phyloP scores from a whole-genome alignment of 2,113 vertebrate genomes.

The Xenopus tropicalis region DNA sequence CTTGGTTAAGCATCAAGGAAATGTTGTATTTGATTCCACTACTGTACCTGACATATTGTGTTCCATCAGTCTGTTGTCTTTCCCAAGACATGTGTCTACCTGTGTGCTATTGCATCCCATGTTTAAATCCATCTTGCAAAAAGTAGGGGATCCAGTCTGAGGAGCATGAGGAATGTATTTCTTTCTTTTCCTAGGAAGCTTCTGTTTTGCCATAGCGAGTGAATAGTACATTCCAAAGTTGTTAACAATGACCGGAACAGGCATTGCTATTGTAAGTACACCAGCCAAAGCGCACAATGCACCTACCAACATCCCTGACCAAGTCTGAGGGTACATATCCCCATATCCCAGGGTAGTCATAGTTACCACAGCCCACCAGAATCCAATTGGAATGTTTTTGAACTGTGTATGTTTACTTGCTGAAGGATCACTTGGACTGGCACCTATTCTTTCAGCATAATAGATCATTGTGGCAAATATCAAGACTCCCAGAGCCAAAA shows the following conservation, averaged over 20 bases:
- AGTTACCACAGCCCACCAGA: conserved; percentile 98
- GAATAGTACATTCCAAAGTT: conserved; percentile 99
- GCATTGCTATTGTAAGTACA: conserved; percentile 97
- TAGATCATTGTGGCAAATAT: conserved; percentile 99
- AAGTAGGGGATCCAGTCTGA: conserved; percentile 83
- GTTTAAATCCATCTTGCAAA: conserved; percentile 89
- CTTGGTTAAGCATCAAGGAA: neutral
- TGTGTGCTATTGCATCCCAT: conserved; percentile 90
- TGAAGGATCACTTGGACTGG: conserved; percentile 86
- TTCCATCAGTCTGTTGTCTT: conserved; percentile 80
- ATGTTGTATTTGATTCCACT: conserved; percentile 12
- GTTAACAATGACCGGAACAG: conserved; percentile 97
- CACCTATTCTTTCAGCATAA: conserved; percentile 92
- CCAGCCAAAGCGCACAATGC: conserved; percentile 90
- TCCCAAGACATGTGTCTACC: conserved; percentile 79
- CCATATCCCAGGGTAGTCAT: conserved; percentile 97
- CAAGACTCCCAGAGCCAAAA: conserved; percentile 91
- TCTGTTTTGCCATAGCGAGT: conserved; percentile 98
- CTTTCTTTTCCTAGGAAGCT: conserved; percentile 93
- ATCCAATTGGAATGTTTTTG: conserved; percentile 97
- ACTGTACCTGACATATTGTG: conserved; percentile 89
- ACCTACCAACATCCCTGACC: conserved; percentile 97
- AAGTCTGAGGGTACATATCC: conserved; percentile 96
- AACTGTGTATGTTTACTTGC: conserved; percentile 89
- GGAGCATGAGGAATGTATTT: conserved; percentile 90